Evolutionary conservation across 2,113 vertebrate species (phyloP).

Genomic region (Enhydra lutris): DNA sequence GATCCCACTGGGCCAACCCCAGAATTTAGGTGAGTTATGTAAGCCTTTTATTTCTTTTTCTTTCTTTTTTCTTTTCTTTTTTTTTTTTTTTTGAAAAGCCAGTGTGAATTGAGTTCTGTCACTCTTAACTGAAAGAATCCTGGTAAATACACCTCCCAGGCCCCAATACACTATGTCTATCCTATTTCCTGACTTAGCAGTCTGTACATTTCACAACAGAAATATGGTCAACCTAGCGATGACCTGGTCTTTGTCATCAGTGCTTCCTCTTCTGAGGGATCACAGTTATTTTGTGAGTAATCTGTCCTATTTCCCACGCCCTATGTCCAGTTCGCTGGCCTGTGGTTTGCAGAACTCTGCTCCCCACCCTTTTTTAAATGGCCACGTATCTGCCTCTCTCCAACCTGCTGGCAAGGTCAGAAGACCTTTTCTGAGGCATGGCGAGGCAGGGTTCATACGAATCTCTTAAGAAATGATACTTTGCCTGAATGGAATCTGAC

Average conservation of each 20-base stretch:
- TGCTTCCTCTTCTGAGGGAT: constrained; percentile 23
- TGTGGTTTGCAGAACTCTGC: not conserved
- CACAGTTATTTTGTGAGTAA: not conserved
- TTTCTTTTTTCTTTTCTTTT: not conserved
- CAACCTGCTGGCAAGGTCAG: not conserved
- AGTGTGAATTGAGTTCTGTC: not conserved
- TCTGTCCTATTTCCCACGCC: not conserved
- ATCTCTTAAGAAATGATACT: not conserved
- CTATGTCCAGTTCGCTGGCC: not conserved
- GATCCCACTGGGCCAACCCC: not conserved
- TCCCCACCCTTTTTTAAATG: not conserved
- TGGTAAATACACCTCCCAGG: not conserved
- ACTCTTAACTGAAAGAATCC: not conserved
- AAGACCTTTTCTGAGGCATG: not conserved
- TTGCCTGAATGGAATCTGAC: not conserved
- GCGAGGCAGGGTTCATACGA: not conserved
- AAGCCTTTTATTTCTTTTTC: not conserved
- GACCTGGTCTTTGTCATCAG: not conserved
- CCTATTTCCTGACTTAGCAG: not conserved
- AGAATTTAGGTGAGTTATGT: not conserved
- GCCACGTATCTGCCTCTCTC: not conserved
- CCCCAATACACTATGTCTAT: not conserved
- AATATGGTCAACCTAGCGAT: not conserved
- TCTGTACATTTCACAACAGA: not conserved
- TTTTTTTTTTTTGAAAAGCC: not conserved